Base-by-base conservation (phyloP, 2,797 vertebrate species). In the Siniperca scherzeri region DNA sequence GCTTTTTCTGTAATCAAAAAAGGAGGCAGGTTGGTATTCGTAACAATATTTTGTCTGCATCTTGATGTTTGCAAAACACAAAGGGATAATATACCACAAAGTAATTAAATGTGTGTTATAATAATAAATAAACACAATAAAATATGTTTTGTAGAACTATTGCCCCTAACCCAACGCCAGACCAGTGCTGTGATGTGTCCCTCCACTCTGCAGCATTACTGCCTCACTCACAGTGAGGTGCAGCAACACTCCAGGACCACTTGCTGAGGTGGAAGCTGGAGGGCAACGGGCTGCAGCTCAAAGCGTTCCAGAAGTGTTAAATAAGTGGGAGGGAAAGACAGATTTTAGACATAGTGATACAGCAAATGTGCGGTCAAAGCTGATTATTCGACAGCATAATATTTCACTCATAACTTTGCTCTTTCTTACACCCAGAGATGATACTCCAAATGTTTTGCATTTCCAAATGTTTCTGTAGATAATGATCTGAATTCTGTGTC, bases 191-290 rank as follows among this genome's bases (percentile, higher is more conserved):
- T 73, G 86, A 83, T 73, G 82, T 90, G 80, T 88, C 68, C 57
- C 70, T 88, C 68, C 66, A 65, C 82, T 78, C 84, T 84, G 86
- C 74, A 70, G 89, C 62, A 22, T 19, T 77, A 17, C 88, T 88
- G 81, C 75, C 86, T 92, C 80, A 57, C 91, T 87, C 87, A 78
- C 92, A 93, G 92, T 22, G 65, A 92, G 93, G 89, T 92, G 91
- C 87, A 88, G 82, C 88, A 84, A 66, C 91, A 80, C 86, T 77
- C 74, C 77, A 79, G 80, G 80, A 82, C 77, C 67, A 3, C 83
- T 84, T 70, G 83, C 88, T 83, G 89, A 78, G 86, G 70, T 86
- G 77, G 74, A 73, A 66, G 82, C 83, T 74, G 82, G 84, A 84
- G 80, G 81, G 85, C 88, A 87, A 74, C 80, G 81, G 77, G 85